phyloP scores from a whole-genome alignment of 2,888 invertebrate species.

The Eremobia ochroleuca region DNA sequence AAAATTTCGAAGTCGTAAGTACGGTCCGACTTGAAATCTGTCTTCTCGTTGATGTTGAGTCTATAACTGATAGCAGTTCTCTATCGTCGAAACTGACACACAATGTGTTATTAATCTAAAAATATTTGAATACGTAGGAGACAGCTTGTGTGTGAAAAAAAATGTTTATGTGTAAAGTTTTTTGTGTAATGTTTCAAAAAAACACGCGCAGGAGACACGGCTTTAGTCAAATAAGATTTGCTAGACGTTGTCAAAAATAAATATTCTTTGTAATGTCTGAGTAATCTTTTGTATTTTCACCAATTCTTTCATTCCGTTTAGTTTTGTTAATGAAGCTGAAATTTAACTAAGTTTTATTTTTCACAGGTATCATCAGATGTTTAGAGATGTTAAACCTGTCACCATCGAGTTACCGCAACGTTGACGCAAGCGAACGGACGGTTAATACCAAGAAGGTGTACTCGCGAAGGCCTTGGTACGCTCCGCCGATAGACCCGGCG shows the following conservation, averaged over 20 bases:
- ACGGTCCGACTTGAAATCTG: too few relatives aligned
- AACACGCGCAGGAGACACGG: too few relatives aligned
- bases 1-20: too few relatives aligned
- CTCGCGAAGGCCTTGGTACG: slow-evolving; percentile 87
- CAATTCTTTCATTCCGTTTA: background rate
- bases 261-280: background rate
- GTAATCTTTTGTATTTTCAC: background rate
- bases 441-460: slow-evolving; percentile 86
- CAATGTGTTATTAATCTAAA: too few relatives aligned
- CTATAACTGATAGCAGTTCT: too few relatives aligned
- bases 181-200: too few relatives aligned
- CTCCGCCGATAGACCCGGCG: slow-evolving; percentile 80
- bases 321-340: background rate
- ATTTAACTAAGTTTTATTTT: slow-evolving; percentile 34
- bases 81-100: too few relatives aligned
- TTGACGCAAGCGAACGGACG: slow-evolving; percentile 81
- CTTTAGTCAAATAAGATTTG: background rate
- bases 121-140: too few relatives aligned
- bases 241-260: background rate
- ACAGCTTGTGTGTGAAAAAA: too few relatives aligned
- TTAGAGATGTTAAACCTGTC: slow-evolving; percentile 90
- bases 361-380: slow-evolving; percentile 87
- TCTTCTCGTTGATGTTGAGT: too few relatives aligned
- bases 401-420: slow-evolving; percentile 82
- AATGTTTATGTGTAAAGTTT: too few relatives aligned